Percentiles rank a stretch among this genome's conserved stretches.
Evolutionary conservation across 92 coral and sea anemone species (phyloP).

Genomic region (Nematostella vectensis): DNA sequence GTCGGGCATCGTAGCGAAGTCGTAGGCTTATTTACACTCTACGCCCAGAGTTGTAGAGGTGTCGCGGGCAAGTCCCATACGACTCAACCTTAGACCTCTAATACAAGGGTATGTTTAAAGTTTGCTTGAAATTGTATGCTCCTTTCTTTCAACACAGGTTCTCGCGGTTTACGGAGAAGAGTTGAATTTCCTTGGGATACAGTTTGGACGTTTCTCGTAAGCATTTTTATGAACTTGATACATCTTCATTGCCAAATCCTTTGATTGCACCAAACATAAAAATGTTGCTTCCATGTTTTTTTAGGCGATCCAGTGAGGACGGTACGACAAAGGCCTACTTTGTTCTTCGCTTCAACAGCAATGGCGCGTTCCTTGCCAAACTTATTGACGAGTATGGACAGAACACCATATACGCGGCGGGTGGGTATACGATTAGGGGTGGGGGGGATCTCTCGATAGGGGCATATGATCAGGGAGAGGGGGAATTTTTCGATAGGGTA

Average conservation of each 20-base stretch:
- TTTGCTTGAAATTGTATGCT: too few relatives aligned
- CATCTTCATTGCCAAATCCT: not conserved
- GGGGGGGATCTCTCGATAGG: too few relatives aligned
- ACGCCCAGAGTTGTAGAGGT: too few relatives aligned
- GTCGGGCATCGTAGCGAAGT: too few relatives aligned
- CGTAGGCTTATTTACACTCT: too few relatives aligned
- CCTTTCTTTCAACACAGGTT: too few relatives aligned
- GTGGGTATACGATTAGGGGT: not conserved
- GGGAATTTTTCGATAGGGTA: not conserved
- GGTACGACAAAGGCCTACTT: conserved; percentile 25
- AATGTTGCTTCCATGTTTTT: not conserved
- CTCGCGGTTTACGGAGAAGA: conserved; percentile 24
- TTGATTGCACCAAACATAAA: not conserved
- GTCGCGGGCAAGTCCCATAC: too few relatives aligned
- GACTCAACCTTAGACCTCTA: too few relatives aligned
- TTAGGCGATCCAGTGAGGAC: conserved; percentile 9
- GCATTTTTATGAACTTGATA: not conserved
- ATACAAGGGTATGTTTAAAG: too few relatives aligned
- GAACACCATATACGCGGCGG: conserved; percentile 34
- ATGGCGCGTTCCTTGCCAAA: conserved; percentile 35
- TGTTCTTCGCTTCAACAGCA: conserved; percentile 32
- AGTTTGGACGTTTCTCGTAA: conserved; percentile 11
- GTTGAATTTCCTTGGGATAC: conserved; percentile 7
- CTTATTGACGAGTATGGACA: conserved; percentile 29
- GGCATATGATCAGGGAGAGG: not conserved